Conservation (phyloP, 1,140 invertebrate genomes). For the Asbolus verrucosus region DNA sequence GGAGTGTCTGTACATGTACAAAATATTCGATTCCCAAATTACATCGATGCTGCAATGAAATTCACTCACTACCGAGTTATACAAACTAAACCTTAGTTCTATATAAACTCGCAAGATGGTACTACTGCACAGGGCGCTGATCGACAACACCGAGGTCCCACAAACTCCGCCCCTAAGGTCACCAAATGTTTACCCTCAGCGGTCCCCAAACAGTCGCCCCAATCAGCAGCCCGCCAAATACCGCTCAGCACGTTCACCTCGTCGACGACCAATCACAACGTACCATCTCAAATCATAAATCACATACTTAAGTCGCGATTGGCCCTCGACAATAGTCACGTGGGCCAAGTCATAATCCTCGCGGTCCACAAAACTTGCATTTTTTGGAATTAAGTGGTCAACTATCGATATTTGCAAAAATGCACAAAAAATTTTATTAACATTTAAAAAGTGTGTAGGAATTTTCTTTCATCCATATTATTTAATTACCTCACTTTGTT, state of each 20-base stretch:
- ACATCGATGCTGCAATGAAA: slow-evolving; percentile 53
- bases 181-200: slow-evolving; percentile 24
- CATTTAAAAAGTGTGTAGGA: too few relatives aligned
- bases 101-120: slow-evolving; percentile 40
- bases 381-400: too few relatives aligned
- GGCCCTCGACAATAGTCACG: too few relatives aligned
- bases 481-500: too few relatives aligned
- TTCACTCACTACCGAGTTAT: slow-evolving; percentile 53
- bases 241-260: too few relatives aligned
- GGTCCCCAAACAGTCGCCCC: slow-evolving; percentile 4
- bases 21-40: slow-evolving; percentile 53
- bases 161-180: slow-evolving; percentile 43
- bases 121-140: slow-evolving; percentile 26
- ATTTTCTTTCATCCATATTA: too few relatives aligned
- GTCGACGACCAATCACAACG: too few relatives aligned
- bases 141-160: slow-evolving; percentile 34
- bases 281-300: background rate
- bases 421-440: too few relatives aligned
- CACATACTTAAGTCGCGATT: too few relatives aligned
- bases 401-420: too few relatives aligned
- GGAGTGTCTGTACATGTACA: slow-evolving; percentile 51
- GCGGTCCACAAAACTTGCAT: too few relatives aligned
- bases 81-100: slow-evolving; percentile 44
- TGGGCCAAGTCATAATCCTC: too few relatives aligned
- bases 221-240: background rate